Percentiles rank a stretch among this genome's conserved stretches.
Evolutionary conservation across 2,888 invertebrate species (phyloP).

Genomic region (Drosophila gaucha): DNA sequence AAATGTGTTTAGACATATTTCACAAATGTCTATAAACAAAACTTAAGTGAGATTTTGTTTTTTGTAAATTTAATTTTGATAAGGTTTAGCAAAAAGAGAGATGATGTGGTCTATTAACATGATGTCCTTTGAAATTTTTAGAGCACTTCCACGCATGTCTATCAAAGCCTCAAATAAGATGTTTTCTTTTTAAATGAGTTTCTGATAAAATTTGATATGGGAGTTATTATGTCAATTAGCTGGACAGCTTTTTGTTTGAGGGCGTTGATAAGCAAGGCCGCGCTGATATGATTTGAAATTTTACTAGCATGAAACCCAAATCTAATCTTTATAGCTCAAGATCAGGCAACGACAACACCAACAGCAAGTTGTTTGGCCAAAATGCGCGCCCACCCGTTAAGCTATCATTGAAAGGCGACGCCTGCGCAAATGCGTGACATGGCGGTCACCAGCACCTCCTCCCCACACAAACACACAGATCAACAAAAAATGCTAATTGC

Average conservation of each 20-base stretch:
- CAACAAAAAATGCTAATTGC: conserved; percentile 72
- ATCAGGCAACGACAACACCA: conserved; percentile 35
- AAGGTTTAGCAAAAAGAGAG: background rate
- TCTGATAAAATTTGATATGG: no score
- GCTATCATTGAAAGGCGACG: conserved; percentile 57
- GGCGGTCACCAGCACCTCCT: conserved; percentile 55
- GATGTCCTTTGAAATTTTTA: conserved; percentile 9
- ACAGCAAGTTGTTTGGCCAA: conserved; percentile 49
- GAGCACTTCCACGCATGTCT: no score
- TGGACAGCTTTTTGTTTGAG: background rate
- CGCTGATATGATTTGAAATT: conserved; percentile 14
- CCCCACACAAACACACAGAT: conserved; percentile 37
- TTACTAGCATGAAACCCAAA: conserved; percentile 19
- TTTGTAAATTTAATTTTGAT: no score
- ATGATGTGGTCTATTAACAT: no score
- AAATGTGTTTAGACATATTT: background rate
- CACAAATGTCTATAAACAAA: no score
- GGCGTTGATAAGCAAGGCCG: conserved; percentile 28
- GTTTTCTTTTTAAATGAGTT: no score
- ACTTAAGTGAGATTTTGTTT: no score
- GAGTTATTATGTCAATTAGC: background rate
- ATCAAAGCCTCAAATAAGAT: no score
- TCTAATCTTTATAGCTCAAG: conserved; percentile 52
- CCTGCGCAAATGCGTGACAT: conserved; percentile 75
- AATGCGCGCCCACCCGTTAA: conserved; percentile 66